Evolutionary conservation across 2,797 vertebrate genomes (phyloP).

Genomic region (Numenius phaeopus): DNA sequence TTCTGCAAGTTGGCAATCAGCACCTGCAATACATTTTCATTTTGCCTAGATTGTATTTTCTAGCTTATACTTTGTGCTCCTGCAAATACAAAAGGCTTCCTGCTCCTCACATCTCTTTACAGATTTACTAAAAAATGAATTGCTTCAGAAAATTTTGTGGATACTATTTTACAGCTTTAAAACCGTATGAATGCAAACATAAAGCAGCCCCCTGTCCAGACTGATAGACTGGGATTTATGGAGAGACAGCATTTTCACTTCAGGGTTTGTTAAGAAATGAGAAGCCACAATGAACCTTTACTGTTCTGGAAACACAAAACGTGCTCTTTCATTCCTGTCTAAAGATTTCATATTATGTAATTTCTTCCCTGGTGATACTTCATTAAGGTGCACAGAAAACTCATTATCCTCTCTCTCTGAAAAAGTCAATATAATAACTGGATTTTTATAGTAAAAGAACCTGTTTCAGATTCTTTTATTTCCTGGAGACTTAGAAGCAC

Average conservation of each 20-base stretch:
- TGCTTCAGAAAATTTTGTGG: background rate
- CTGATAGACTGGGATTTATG: background rate
- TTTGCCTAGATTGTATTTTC: background rate
- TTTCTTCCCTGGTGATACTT: constrained; percentile 46
- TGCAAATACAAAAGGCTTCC: background rate
- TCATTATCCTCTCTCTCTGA: background rate
- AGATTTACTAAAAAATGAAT: background rate
- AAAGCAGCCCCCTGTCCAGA: background rate
- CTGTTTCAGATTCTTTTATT: background rate
- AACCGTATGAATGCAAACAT: background rate
- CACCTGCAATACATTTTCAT: background rate
- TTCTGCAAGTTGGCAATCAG: background rate
- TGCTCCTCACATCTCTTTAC: background rate
- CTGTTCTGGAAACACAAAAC: background rate
- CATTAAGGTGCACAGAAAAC: constrained; percentile 31
- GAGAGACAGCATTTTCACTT: background rate
- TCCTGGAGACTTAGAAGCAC: background rate
- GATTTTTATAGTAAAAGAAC: background rate
- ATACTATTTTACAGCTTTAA: constrained; percentile 9
- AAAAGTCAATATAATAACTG: constrained; percentile 26
- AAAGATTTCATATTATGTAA: constrained; percentile 24
- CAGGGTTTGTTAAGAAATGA: constrained; percentile 20
- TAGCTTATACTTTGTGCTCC: background rate
- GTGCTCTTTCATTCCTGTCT: constrained; percentile 13
- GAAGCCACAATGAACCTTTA: background rate